Percentiles rank a stretch among this genome's conserved stretches.
phyloP scores from a whole-genome alignment of 2,113 vertebrate genomes.

The Sitta europaea region DNA sequence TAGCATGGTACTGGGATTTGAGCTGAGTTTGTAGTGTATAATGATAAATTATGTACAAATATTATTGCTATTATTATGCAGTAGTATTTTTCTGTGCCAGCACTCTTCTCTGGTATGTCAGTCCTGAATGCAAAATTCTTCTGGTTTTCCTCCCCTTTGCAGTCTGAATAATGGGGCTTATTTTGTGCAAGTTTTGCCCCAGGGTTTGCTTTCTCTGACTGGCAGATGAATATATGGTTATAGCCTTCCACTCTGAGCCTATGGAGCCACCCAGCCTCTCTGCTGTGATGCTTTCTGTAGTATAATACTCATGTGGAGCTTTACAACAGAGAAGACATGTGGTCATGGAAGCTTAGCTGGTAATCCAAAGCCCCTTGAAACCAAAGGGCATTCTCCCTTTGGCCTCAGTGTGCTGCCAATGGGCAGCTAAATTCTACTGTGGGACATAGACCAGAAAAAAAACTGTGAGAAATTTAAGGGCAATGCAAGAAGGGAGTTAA shows the following conservation, averaged over 20 bases:
- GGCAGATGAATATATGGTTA: slow-evolving; percentile 35
- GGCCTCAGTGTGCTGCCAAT: neutral
- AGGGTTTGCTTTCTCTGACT: slow-evolving; percentile 29
- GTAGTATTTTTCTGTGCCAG: slow-evolving; percentile 11
- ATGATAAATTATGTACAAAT: slow-evolving; percentile 59
- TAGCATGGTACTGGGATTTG: neutral
- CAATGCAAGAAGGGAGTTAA: neutral
- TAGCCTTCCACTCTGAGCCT: neutral
- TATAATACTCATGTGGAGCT: neutral
- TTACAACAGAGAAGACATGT: slow-evolving; percentile 18
- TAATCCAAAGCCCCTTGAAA: slow-evolving; percentile 9
- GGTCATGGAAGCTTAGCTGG: neutral
- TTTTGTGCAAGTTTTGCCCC: slow-evolving; percentile 44
- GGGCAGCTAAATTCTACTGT: neutral
- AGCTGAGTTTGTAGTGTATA: slow-evolving; percentile 42
- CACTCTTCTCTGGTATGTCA: slow-evolving; percentile 12
- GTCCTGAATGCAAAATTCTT: slow-evolving; percentile 19
- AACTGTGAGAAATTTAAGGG: neutral
- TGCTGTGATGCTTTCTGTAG: slow-evolving; percentile 26
- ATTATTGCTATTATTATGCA: slow-evolving; percentile 45
- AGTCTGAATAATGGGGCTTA: slow-evolving; percentile 27
- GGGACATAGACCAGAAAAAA: neutral
- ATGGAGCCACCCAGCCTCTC: slow-evolving; percentile 20
- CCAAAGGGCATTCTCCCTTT: neutral
- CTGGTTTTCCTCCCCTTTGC: neutral